Evolutionary conservation across 2,888 invertebrate genomes (phyloP), one percentile per base, ranked within the genome.

Genomic region (Lasioglossum oenotherae): DNA sequence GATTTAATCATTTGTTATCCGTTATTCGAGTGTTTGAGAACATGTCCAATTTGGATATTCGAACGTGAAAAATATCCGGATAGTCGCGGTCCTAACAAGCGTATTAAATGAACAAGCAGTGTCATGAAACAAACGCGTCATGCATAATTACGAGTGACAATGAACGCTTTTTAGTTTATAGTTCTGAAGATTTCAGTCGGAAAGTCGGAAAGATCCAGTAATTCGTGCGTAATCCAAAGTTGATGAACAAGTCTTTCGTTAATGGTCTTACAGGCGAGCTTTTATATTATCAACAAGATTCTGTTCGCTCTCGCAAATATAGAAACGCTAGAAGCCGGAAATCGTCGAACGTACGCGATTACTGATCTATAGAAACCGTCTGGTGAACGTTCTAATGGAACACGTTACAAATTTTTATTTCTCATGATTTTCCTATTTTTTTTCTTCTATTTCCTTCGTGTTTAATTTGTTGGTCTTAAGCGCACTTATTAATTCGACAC

Each of bases 401-500:
- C 57, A 57, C 67, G 60, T 81, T 82, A 88, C 41, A 83, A 84
- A 78, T 46, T 78, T 81, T 77, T 23, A 31, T 75, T 46, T 72
- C 71, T 41, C 72, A 16, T 8, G n/a, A 31, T 57, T 46, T 44
- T 74, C 31, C 49, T 60, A 14, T 72, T 74, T 49, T 8, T 8
- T 44, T 44, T 27, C 41, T 16, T 72, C 41, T 38, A 27, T 73
- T n/a, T 57, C 72, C 12, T 64, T 73, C 12, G 27, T 67, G 16
- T 64, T 80, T 82, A 75, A 76, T 82, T 84, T 64, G 80, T 81
- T 81, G 80, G 82, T 81, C 64, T 80, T 89, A 89, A 87, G 89
- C 83, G 89, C 87, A 89, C 89, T 89, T 89, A 72, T 83, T 80
- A 80, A 87, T 73, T 87, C 35, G 72, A 82, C 73, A 76, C 72